Evolutionary conservation across 1,140 invertebrate species (phyloP), one percentile per base, ranked within the genome.

Genomic region (Halictus rubicundus): DNA sequence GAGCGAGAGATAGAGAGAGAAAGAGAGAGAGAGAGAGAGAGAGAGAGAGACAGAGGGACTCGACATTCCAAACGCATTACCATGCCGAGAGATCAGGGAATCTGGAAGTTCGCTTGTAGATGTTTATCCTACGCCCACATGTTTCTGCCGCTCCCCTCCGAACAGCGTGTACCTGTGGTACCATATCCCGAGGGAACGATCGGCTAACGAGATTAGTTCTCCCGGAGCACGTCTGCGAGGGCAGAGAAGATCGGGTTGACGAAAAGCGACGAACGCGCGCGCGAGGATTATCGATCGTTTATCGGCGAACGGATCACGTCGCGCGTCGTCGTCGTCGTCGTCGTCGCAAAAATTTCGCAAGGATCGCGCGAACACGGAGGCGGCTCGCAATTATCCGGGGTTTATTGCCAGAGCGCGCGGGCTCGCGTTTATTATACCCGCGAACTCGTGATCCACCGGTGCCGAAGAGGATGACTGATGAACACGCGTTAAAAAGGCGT

Each of bases 41-140:
- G 32, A 32, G 32, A 32, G 32, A 32, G 27, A 32, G 27, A 32
- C 1, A 32, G 27, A 32, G 32, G 16, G 46, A 65, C 54, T 65
- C 42, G n/a, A 52, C 59, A 16, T 70, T 63, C 27, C 60, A 64
- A 59, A 23, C 57, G 39, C 57, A 75, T 57, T 72, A 76, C 70
- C 70, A 74, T 60, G 57, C 12, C 21, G 60, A 42, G 39, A 54
- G 68, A 74, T 70, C 69, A 39, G 57, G 63, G 37, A 80, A 66
- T 72, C 64, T 57, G 59, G 54, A 39, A 74, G 60, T 68, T 69
- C 59, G 64, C 23, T 86, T 79, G 57, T 71, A 75, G 83, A 85
- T 86, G 80, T 72, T 82, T 82, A 85, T 85, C 83, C 46, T 60
- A 74, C 82, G 69, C 46, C 70, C 61, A 74, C 80, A 25, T 59